These are phyloP conservation scores for Chymomyza costata DNA, from an alignment of 1,140 invertebrate genomes.

Conservation along the genomic window DNA sequence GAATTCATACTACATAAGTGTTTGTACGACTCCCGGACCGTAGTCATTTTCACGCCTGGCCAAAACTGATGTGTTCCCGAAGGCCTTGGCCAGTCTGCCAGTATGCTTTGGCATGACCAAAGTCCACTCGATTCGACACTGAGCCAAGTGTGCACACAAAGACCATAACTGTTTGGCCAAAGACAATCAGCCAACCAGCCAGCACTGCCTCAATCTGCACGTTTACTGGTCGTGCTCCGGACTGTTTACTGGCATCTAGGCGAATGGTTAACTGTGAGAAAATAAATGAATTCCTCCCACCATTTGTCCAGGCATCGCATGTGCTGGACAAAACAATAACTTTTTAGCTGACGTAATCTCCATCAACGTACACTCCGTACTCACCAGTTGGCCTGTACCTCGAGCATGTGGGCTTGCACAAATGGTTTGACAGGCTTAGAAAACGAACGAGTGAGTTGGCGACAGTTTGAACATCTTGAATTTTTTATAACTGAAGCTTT, in stretches of 20 bases:
- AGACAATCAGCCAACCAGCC: slow-evolving; percentile 52
- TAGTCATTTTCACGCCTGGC: slow-evolving; percentile 52
- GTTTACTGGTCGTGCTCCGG: slow-evolving; percentile 42
- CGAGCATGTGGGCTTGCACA: no score
- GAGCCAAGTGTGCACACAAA: slow-evolving; percentile 57
- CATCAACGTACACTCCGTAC: slow-evolving; percentile 45
- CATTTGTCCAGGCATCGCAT: slow-evolving; percentile 26
- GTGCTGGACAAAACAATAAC: slow-evolving; percentile 62
- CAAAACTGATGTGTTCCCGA: slow-evolving; percentile 25
- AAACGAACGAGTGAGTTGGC: no score
- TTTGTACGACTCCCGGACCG: background rate
- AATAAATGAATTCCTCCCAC: slow-evolving; percentile 54
- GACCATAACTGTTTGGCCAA: slow-evolving; percentile 32
- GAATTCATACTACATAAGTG: slow-evolving; percentile 69
- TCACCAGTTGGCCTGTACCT: no score
- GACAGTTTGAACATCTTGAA: no score
- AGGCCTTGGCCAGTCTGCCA: no score
- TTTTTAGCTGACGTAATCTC: slow-evolving; percentile 72
- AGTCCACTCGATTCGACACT: slow-evolving; percentile 47
- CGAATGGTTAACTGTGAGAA: slow-evolving; percentile 55
- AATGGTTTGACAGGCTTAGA: no score
- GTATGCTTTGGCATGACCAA: no score
- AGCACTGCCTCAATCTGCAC: no score
- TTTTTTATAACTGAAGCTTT: no score
- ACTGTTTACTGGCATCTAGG: slow-evolving; percentile 6